Evolutionary conservation across 2,888 invertebrate species (phyloP), one percentile per base, ranked within the genome.

Genomic region (Parnassius mnemosyne): DNA sequence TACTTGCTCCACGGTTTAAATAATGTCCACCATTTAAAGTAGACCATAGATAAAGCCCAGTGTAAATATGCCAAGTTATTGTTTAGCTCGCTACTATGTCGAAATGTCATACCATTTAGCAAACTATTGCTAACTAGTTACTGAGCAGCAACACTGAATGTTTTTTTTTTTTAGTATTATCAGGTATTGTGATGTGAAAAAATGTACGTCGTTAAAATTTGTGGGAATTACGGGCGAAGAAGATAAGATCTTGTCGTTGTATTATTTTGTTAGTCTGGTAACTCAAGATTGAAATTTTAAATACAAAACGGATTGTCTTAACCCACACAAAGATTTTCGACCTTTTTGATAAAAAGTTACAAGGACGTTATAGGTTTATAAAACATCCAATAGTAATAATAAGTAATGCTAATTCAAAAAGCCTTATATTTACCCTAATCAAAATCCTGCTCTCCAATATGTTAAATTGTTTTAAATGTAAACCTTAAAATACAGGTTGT

Each of bases 51-150:
- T 61, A 63, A 65, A 61, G 55, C 53, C 63, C 56, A n/a, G 41
- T 51, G 59, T 59, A 63, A 63, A 60, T 63, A 56, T 63, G 56
- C 42, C 56, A 47, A 56, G 50, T 56, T 60, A 60, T 60, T 67
- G 73, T 79, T 80, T 78, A 75, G 75, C 66, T 70, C 53, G 65
- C 67, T 67, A 64, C 69, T 68, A 74, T 78, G 77, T 70, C 65
- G 81, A 82, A 83, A 80, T 71, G 62, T 53, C 46, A 7, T n/a
- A 43, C 44, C 56, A 49, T 60, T 63, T 63, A 60, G 56, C 63
- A 59, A 52, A 56, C 51, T 53, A 51, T 63, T 56, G 60, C 52
- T 52, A 55, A 63, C 59, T 56, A 56, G 60, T 61, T 56, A 60
- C 60, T 52, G 43, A 53, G 49, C 44, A 13, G 43, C 46, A 41